A percentile compares a stretch with the other conserved stretches of the same genome.
These are phyloP conservation scores for Tanypteryx hageni DNA, from an alignment of 2,888 invertebrate genomes.

Conservation along the genomic window DNA sequence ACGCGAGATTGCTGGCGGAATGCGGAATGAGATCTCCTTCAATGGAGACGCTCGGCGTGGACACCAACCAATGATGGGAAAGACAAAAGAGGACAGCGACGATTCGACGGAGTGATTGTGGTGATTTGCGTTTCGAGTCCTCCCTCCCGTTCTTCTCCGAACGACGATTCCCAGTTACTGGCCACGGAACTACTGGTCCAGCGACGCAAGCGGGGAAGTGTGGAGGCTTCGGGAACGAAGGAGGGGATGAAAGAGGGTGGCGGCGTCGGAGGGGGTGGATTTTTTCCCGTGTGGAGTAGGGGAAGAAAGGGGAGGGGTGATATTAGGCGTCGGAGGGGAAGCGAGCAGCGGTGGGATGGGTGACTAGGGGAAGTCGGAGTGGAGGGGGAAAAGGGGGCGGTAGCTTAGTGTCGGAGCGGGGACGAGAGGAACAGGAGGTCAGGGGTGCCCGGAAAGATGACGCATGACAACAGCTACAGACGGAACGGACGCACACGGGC, in stretches of 20 bases:
- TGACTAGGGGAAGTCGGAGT: not conserved
- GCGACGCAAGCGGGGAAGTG: constrained; percentile 61
- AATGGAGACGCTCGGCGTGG: too few relatives aligned
- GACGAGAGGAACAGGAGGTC: constrained; percentile 42
- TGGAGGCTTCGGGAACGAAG: constrained; percentile 26
- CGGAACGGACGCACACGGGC: not conserved
- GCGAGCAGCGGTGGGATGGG: not conserved
- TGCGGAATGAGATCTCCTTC: too few relatives aligned
- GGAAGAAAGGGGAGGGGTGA: constrained; percentile 1
- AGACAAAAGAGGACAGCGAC: not conserved
- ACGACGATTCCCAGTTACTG: constrained; percentile 52
- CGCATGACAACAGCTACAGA: constrained; percentile 40
- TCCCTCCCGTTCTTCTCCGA: not conserved
- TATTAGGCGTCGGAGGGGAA: constrained; percentile 46
- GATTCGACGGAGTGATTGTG: not conserved
- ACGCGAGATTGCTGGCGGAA: not conserved
- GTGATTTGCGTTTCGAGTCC: not conserved
- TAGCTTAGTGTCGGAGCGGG: constrained; percentile 43
- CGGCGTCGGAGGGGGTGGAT: constrained; percentile 28
- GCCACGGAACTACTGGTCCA: constrained; percentile 63
- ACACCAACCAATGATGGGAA: not conserved
- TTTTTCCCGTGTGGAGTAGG: constrained; percentile 22
- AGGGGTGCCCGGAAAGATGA: constrained; percentile 37
- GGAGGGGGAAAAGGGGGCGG: constrained; percentile 30
- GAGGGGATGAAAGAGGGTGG: constrained; percentile 7